These are phyloP conservation scores for Atractosteus spatula DNA, from an alignment of 2,113 vertebrate genomes.

Conservation along the genomic window DNA sequence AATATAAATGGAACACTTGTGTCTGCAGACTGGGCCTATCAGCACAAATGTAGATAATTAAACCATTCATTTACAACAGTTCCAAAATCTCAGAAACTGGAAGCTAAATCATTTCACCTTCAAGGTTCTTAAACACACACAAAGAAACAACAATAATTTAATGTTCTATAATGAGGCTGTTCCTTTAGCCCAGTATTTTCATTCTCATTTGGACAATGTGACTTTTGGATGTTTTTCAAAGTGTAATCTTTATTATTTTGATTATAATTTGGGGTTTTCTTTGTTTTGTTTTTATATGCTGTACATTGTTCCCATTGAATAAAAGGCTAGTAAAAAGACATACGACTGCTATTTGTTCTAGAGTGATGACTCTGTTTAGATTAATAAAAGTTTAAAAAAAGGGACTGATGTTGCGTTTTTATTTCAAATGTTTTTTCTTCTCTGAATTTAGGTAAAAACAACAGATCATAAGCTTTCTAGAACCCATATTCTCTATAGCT, in stretches of 20 bases:
- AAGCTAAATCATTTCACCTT: too few species aligned
- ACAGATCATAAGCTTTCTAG: conserved; percentile 23
- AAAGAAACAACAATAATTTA: too few species aligned
- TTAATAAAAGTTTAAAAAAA: conserved; percentile 31
- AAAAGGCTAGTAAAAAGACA: conserved; percentile 4
- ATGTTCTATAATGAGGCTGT: neutral
- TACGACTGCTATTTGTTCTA: conserved; percentile 14
- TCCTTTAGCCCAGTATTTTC: neutral
- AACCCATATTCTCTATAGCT: too few species aligned
- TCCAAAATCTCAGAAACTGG: neutral
- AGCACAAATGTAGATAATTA: neutral
- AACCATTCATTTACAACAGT: neutral
- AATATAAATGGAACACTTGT: neutral
- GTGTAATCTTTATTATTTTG: neutral
- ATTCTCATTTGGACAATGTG: neutral
- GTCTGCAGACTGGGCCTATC: neutral
- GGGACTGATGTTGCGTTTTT: conserved; percentile 15
- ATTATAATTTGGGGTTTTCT: neutral
- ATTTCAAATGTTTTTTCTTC: conserved; percentile 7
- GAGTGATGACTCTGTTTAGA: conserved; percentile 22
- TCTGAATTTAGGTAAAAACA: neutral
- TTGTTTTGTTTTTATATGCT: conserved; percentile 7
- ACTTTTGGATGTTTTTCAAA: conserved; percentile 10
- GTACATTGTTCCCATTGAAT: conserved; percentile 12
- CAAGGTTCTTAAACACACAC: too few species aligned